Conservation (phyloP, 2,113 vertebrate genomes). For the Tupaia tana region DNA sequence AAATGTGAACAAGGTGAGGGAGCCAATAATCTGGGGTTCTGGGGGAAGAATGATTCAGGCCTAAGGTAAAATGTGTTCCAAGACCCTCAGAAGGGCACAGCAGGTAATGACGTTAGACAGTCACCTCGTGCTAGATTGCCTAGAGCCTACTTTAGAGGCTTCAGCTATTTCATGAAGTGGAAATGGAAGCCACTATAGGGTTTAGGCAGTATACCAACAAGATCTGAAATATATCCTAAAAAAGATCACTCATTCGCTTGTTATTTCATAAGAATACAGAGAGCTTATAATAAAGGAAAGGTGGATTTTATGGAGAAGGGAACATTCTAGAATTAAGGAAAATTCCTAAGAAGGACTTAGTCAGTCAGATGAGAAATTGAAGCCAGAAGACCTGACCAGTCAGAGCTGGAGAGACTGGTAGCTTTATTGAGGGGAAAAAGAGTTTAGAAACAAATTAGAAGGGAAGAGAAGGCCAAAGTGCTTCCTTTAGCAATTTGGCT, state of each 20-base stretch:
- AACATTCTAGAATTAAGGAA: neutral
- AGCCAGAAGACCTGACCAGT: neutral
- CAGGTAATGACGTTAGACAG: neutral
- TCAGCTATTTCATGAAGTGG: neutral
- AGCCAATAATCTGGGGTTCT: neutral
- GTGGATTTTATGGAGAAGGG: neutral
- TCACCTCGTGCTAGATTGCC: neutral
- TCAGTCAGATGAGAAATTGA: neutral
- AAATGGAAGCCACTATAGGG: neutral
- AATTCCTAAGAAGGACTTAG: neutral
- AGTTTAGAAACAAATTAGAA: conserved; percentile 6
- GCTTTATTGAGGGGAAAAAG: neutral
- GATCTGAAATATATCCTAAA: neutral
- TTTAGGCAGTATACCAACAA: neutral
- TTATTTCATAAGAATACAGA: neutral
- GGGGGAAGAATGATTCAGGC: neutral
- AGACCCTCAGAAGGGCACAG: neutral
- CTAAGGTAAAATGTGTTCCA: neutral
- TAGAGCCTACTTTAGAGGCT: neutral
- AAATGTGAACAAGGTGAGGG: neutral
- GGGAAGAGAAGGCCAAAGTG: neutral
- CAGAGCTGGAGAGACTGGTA: neutral
- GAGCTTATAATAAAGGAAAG: neutral
- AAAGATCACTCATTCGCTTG: neutral
- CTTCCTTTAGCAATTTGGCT: neutral